These are phyloP conservation scores for Deroptyus accipitrinus DNA, from an alignment of 2,113 vertebrate species.

Conservation along the genomic window DNA sequence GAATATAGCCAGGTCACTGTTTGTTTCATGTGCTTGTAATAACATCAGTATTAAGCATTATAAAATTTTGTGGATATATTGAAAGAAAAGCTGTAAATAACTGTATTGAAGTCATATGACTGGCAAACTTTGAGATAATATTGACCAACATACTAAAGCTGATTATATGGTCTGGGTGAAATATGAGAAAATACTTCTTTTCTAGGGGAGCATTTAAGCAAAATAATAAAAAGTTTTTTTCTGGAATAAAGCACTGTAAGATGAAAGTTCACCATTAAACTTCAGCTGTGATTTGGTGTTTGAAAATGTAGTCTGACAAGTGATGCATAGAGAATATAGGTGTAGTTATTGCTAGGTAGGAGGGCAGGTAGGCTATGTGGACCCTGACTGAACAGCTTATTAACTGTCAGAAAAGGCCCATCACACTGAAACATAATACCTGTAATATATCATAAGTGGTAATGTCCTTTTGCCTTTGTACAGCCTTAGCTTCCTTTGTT, in stretches of 20 bases:
- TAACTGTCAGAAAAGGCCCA: not conserved
- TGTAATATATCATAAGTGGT: not conserved
- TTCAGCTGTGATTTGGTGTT: not conserved
- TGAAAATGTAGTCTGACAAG: not conserved
- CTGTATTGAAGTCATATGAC: not conserved
- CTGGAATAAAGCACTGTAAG: not conserved
- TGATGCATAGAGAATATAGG: not conserved
- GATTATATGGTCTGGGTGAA: not conserved
- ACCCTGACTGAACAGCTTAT: not conserved
- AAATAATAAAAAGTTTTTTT: not conserved
- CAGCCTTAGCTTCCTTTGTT: not conserved
- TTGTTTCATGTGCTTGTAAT: not conserved
- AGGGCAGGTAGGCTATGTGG: rapidly evolving
- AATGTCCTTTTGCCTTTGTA: not conserved
- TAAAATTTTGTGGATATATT: not conserved
- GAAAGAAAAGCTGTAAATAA: not conserved
- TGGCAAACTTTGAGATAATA: not conserved
- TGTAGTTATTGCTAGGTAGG: not conserved
- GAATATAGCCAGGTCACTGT: not conserved
- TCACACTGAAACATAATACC: not conserved
- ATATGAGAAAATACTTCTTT: not conserved
- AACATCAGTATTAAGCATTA: not conserved
- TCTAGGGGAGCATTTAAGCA: not conserved
- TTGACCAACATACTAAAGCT: not conserved
- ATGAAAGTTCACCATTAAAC: not conserved